Conservation (phyloP, 2,797 vertebrate genomes). For the Todus mexicanus region DNA sequence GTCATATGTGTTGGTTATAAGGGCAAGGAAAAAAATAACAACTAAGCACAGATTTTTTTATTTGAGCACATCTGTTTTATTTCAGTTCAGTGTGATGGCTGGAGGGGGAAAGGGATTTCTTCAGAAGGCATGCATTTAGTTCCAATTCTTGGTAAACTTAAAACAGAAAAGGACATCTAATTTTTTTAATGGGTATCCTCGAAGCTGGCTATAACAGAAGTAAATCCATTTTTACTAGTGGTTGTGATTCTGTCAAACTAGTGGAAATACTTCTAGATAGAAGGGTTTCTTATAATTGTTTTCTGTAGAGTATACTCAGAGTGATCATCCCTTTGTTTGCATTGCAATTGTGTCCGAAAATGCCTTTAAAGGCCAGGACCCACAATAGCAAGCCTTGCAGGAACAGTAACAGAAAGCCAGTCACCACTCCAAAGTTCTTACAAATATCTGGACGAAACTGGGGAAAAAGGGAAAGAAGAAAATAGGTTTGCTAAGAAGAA, state of each 20-base stretch:
- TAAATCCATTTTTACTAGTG: not conserved
- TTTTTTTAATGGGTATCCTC: slow-evolving; percentile 19
- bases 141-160: slow-evolving; percentile 66
- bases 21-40: slow-evolving; percentile 6
- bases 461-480: not conserved
- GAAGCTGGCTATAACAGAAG: slow-evolving; percentile 11
- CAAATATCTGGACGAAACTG: not conserved
- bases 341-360: not conserved
- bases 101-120: slow-evolving; percentile 58
- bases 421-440: not conserved
- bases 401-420: not conserved
- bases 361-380: not conserved
- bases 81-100: slow-evolving; percentile 64
- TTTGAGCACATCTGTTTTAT: slow-evolving; percentile 73
- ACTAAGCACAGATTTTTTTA: slow-evolving; percentile 34
- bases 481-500: not conserved
- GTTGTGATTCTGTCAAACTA: not conserved
- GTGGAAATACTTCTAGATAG: not conserved
- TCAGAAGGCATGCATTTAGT: slow-evolving; percentile 62
- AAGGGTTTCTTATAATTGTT: not conserved
- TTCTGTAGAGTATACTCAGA: not conserved
- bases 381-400: slow-evolving; percentile 9
- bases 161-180: slow-evolving; percentile 53
- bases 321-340: not conserved
- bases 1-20: slow-evolving; percentile 21